Evolutionary conservation across 2,113 vertebrate genomes (phyloP).

Genomic region (Felis catus): DNA sequence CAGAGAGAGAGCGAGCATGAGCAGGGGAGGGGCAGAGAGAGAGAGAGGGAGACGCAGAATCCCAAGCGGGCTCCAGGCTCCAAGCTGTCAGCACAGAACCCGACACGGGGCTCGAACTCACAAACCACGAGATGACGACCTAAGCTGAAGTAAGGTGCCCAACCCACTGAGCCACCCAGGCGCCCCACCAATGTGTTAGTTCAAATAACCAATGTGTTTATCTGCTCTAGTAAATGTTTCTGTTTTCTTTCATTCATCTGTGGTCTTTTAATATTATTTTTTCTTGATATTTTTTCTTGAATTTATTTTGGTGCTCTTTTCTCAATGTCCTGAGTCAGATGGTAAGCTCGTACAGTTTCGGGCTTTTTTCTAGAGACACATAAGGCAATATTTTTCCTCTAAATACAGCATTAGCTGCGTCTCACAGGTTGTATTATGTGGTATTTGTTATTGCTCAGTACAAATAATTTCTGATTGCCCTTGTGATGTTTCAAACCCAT

Average conservation of each 20-base stretch:
- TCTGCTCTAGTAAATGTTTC: not conserved
- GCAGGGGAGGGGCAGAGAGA: no score
- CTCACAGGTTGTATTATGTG: not conserved
- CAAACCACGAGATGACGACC: no score
- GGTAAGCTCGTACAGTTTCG: not conserved
- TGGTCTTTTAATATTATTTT: not conserved
- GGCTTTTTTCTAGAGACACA: not conserved
- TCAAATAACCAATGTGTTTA: not conserved
- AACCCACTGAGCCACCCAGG: no score
- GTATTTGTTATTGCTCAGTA: not conserved
- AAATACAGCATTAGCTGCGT: not conserved
- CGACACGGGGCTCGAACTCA: no score
- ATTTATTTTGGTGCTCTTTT: not conserved
- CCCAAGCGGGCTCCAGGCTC: no score
- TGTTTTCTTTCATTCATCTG: not conserved
- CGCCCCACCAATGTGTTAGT: no score
- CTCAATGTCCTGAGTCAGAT: not conserved
- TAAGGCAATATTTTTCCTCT: not conserved
- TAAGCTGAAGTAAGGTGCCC: no score
- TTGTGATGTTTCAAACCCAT: not conserved
- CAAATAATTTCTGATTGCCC: not conserved
- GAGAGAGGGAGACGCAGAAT: no score
- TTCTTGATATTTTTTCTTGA: not conserved
- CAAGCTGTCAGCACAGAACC: no score
- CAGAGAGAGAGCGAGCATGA: no score